A percentile compares a stretch with the other conserved stretches of the same genome.
phyloP scores from a whole-genome alignment of 2,888 invertebrate species.

The Polymixis lichenea region DNA sequence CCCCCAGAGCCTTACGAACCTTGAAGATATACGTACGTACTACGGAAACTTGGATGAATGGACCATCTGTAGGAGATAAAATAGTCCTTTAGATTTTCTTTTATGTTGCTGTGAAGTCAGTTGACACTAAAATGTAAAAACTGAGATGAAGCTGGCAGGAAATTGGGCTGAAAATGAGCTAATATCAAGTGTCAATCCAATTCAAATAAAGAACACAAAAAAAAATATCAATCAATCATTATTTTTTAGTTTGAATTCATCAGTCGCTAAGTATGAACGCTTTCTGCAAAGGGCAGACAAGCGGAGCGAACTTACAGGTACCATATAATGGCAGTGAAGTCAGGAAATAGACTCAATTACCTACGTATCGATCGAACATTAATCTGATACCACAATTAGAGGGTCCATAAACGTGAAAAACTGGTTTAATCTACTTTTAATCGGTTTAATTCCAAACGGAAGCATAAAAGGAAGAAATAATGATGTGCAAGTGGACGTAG shows the following conservation, averaged over 20 bases:
- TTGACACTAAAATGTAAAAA: neutral
- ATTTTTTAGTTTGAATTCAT: neutral
- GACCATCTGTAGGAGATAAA: slow-evolving; percentile 8
- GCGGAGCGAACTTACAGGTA: slow-evolving; percentile 72
- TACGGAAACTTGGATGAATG: slow-evolving; percentile 47
- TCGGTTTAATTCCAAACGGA: slow-evolving; percentile 43
- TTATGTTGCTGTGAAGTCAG: neutral
- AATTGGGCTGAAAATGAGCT: neutral
- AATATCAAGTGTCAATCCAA: neutral
- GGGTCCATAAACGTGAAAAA: slow-evolving; percentile 61
- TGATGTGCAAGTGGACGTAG: slow-evolving; percentile 5
- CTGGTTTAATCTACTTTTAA: slow-evolving; percentile 57
- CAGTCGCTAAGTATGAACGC: slow-evolving; percentile 42
- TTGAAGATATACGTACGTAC: slow-evolving; percentile 73
- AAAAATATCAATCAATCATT: neutral
- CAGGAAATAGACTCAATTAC: slow-evolving; percentile 80
- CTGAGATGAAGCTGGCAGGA: neutral
- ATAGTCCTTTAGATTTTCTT: neutral
- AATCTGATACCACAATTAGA: slow-evolving; percentile 73
- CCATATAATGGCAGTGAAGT: slow-evolving; percentile 73
- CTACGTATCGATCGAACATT: slow-evolving; percentile 71
- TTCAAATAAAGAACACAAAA: slow-evolving; percentile 6
- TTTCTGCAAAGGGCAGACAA: slow-evolving; percentile 68
- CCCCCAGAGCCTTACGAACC: slow-evolving; percentile 74
- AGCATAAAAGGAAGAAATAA: slow-evolving; percentile 20